These are phyloP conservation scores for Anomalospiza imberbis DNA, from an alignment of 2,797 vertebrate species.

Conservation along the genomic window DNA sequence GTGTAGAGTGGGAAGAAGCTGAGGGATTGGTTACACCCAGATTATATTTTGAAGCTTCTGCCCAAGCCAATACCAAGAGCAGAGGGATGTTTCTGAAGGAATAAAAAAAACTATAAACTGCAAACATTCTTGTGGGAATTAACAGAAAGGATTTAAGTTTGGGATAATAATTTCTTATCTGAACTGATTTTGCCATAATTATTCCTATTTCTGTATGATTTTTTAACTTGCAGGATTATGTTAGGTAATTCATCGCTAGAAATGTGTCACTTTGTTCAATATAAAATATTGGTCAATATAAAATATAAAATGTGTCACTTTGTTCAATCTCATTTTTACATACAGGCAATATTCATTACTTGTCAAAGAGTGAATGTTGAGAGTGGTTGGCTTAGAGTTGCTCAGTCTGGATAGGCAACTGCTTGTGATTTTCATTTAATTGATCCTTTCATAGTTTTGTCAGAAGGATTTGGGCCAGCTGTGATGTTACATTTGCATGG, in stretches of 20 bases:
- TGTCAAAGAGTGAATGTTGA: neutral
- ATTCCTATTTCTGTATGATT: neutral
- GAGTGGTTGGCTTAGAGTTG: neutral
- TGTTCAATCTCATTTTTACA: neutral
- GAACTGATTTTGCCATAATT: neutral
- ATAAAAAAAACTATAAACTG: neutral
- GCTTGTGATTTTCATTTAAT: neutral
- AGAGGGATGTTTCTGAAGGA: neutral
- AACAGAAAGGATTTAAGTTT: neutral
- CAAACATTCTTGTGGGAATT: neutral
- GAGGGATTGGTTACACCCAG: neutral
- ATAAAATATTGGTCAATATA: no score
- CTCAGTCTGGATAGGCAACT: neutral
- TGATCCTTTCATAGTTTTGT: neutral
- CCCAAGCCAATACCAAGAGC: neutral
- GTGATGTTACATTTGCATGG: neutral
- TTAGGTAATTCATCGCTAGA: neutral
- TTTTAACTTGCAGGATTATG: neutral
- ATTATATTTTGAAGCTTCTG: neutral
- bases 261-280: neutral
- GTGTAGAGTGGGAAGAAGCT: neutral
- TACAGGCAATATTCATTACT: neutral
- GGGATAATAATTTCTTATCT: neutral
- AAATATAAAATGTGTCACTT: neutral
- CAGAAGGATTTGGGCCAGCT: neutral